phyloP scores from a whole-genome alignment of 2,888 invertebrate species.

The Diaprepes abbreviatus region DNA sequence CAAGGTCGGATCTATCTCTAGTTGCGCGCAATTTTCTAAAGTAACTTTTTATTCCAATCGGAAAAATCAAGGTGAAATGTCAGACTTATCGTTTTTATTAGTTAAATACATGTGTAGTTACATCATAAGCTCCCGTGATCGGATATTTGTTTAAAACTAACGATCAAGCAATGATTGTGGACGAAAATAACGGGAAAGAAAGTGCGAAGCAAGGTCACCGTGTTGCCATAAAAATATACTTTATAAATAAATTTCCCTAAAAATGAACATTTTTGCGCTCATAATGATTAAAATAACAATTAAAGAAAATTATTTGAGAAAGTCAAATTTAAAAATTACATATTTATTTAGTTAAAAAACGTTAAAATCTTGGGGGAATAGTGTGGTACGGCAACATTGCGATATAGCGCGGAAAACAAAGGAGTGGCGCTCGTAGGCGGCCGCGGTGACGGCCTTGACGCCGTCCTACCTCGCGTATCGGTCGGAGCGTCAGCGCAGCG shows the following conservation, averaged over 20 bases:
- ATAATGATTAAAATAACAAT: too few species aligned
- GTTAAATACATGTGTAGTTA: slow-evolving; percentile 4
- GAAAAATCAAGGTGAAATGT: slow-evolving; percentile 8
- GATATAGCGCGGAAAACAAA: slow-evolving; percentile 42
- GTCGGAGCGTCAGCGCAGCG: slow-evolving; percentile 56
- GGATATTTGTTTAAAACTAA: background rate
- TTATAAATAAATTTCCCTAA: too few species aligned
- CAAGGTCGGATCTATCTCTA: slow-evolving; percentile 20
- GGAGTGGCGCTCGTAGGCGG: slow-evolving; percentile 51
- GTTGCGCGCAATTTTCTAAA: slow-evolving; percentile 9
- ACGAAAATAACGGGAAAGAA: slow-evolving; percentile 25
- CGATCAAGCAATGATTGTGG: slow-evolving; percentile 2
- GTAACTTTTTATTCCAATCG: background rate
- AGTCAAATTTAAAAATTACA: too few species aligned
- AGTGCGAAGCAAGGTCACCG: slow-evolving; percentile 19
- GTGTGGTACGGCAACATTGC: slow-evolving; percentile 19
- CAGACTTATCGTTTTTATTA: slow-evolving; percentile 1
- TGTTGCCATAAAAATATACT: slow-evolving; percentile 2
- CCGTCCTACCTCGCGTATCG: slow-evolving; percentile 52
- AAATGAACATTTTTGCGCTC: too few species aligned
- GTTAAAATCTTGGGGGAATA: background rate
- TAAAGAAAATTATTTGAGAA: too few species aligned
- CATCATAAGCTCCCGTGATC: slow-evolving; percentile 3
- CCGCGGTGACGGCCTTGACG: slow-evolving; percentile 56
- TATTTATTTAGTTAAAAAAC: too few species aligned